Conservation (phyloP, 2,888 invertebrate species). For the Bruchidius siliquastri region DNA sequence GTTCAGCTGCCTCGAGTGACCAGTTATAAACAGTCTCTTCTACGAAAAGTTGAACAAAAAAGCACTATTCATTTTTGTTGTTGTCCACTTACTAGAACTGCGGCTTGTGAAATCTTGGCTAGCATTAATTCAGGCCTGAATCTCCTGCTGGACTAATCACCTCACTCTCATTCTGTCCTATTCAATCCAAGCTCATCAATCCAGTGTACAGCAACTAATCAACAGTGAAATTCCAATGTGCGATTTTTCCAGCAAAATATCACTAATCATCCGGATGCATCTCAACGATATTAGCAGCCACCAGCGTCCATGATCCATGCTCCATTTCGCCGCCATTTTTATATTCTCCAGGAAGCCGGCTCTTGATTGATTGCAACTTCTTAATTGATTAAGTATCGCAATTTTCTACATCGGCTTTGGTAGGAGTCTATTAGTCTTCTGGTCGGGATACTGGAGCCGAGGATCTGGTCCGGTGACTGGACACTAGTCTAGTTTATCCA, state of each 20-base stretch:
- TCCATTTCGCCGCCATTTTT: neutral
- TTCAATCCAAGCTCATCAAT: neutral
- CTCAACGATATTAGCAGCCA: neutral
- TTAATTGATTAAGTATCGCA: slow-evolving; percentile 37
- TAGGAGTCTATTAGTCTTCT: neutral
- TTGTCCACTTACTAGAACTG: too few relatives aligned
- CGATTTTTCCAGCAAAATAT: neutral
- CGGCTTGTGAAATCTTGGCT: too few relatives aligned
- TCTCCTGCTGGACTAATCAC: neutral
- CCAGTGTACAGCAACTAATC: neutral
- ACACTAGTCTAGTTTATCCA: neutral
- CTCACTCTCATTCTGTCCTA: neutral
- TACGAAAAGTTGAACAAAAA: too few relatives aligned
- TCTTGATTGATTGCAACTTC: slow-evolving; percentile 33
- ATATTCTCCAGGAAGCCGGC: neutral
- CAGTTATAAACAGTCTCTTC: too few relatives aligned
- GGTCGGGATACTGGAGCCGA: neutral
- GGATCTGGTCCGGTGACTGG: neutral
- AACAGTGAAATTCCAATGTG: neutral
- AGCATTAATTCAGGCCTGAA: too few relatives aligned
- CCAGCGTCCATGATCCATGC: neutral
- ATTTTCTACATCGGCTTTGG: slow-evolving; percentile 21
- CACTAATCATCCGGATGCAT: neutral
- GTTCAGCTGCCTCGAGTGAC: too few relatives aligned
- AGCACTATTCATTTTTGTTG: too few relatives aligned